Evolutionary conservation across 2,888 invertebrate genomes (phyloP).

Genomic region (Tenthredo notha): DNA sequence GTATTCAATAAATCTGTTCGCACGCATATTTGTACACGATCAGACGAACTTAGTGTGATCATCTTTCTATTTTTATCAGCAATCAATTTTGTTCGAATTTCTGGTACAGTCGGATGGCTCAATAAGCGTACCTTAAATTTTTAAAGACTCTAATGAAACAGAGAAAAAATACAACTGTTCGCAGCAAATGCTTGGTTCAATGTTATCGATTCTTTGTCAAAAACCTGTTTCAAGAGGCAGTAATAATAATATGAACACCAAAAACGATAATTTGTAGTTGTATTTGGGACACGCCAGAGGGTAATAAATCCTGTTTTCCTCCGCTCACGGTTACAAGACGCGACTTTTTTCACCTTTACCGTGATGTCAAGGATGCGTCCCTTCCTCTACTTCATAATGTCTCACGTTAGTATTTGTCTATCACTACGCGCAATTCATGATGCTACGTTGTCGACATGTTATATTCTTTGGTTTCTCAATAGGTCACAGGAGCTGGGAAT

Average conservation of each 20-base stretch:
- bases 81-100: neutral
- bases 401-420: neutral
- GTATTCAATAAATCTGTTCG: conserved; percentile 2
- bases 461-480: conserved; percentile 73
- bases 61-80: neutral
- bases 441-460: conserved; percentile 38
- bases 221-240: conserved; percentile 7
- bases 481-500: conserved; percentile 63
- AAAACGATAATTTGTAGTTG: neutral
- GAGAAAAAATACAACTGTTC: neutral
- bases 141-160: neutral
- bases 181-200: neutral
- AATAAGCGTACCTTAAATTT: neutral
- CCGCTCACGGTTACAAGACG: neutral
- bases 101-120: neutral
- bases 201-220: neutral
- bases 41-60: neutral
- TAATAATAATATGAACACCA: neutral
- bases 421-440: neutral
- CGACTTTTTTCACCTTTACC: conserved; percentile 11
- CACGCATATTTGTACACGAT: neutral
- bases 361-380: neutral
- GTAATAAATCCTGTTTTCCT: neutral
- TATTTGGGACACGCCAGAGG: neutral
- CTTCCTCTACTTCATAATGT: neutral